Evolutionary conservation across 2,797 vertebrate species (phyloP), one percentile per base, ranked within the genome.

Genomic region (Kryptolebias ocellatus): DNA sequence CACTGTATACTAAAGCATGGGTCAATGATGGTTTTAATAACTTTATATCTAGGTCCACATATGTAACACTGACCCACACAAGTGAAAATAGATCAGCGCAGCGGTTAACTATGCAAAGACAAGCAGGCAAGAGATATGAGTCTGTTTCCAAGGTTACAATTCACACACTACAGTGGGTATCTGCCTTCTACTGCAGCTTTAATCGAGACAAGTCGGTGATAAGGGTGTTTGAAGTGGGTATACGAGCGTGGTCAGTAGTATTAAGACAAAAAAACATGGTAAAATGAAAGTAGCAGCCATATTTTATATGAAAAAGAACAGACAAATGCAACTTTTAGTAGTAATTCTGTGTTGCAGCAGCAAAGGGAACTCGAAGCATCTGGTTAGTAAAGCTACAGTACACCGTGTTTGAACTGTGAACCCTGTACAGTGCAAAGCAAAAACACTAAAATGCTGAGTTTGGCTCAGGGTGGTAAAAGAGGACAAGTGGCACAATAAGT

Each of bases 351-450:
- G 84, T 87, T 83, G 85, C 88, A 90, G 89, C 85, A 88, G 82
- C 83, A 83, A 87, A 88, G 73, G 81, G 81, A 87, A 86, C 76
- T 68, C 65, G 79, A 83, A 90, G 86, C 87, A 72, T 91, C 84
- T 80, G 72, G 83, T 92, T 90, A 92, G 90, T 92, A 91, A 93
- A 92, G 92, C 92, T 93, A 90, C 89, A 90, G 90, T 92, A 91
- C 82, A 88, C 83, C 69, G 84, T 87, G 85, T 90, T 89, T 89
- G 87, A 88, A 87, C 83, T 86, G 80, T 89, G 76, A 90, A 88
- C 82, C 84, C 71, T 74, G 18, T 80, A 88, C 83, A 86, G 87
- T 53, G 62, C 80, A 89, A 80, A 83, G 80, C 20, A 85, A 85
- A 87, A 78, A 81, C 76, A 46, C 79, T 86, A 73, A 75, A 67